Base-by-base conservation (phyloP, 1,140 invertebrate species). In the Drosophila malerkotliana region DNA sequence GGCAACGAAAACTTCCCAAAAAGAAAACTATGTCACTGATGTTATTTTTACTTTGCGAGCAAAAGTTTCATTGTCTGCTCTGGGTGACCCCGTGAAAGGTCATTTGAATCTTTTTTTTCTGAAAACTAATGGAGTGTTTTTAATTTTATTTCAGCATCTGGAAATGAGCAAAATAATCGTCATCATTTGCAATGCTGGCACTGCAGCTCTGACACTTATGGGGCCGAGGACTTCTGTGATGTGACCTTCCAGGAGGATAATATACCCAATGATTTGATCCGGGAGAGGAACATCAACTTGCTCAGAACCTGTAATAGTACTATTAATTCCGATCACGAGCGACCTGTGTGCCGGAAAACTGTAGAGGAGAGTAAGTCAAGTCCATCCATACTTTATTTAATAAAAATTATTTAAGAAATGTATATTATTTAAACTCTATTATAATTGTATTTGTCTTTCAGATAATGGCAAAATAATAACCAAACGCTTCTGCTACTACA, bases 401-500 rank as follows among this genome's bases (percentile, higher is more conserved):
- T 41, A 10, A 3, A 10, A 41, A 41, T 41, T n/a, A 32, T 14
- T 14, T 28, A 1, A 28, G 4, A 28, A 28, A 28, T 5, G 26
- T n/a, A 1, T 14, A 14, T 41, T 14, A 28, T 28, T 15, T 4
- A 41, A 15, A 41, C 5, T 4, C 3, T n/a, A 41, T 41, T 15
- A 15, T 14, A 6, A 21, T 4, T 24, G 0, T 60, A 49, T 51
- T 7, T 30, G 7, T 47, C 57, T 28, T 48, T 0, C 34, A 92
- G 91, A 56, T 37, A 83, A 92, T 68, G 91, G 91, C 44, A 90
- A 92, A 45, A 32, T 57, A 0, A 62, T 92, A 0, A 85, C 89
- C 18, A 92, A 90, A 55, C 91, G 91, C 12, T 92, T 91, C 49
- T 92, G 91, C 51, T 92, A 91, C 61, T 92, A 91, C 54, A 92